These are phyloP conservation scores for Excalfactoria chinensis DNA, from an alignment of 2,113 vertebrate genomes.

Conservation along the genomic window DNA sequence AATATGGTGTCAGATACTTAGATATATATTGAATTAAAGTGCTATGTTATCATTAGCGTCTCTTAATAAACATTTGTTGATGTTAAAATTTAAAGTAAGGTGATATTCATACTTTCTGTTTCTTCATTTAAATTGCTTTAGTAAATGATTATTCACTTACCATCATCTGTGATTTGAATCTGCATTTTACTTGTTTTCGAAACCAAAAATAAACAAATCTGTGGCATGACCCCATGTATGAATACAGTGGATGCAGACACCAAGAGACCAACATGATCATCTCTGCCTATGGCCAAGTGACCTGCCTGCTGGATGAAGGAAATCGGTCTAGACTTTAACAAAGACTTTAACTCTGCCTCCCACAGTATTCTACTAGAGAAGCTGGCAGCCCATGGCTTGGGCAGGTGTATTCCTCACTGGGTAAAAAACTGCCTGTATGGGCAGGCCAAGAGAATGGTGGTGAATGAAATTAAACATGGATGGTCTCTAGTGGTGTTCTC, in stretches of 20 bases:
- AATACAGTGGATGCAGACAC: neutral
- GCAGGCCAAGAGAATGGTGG: neutral
- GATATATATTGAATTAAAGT: neutral
- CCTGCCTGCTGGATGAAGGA: too few relatives aligned
- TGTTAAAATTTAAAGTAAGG: neutral
- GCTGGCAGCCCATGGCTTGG: neutral
- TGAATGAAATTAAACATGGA: neutral
- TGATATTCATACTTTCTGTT: neutral
- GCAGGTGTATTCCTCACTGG: neutral
- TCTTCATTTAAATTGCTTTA: neutral
- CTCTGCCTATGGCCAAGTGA: too few relatives aligned
- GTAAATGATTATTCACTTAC: neutral
- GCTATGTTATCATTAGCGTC: neutral
- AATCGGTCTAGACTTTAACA: too few relatives aligned
- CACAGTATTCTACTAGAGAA: neutral
- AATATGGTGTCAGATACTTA: neutral
- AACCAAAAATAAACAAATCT: neutral
- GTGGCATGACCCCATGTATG: fast-evolving
- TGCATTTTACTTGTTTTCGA: neutral
- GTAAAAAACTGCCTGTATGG: neutral
- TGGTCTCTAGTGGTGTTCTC: neutral
- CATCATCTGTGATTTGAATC: neutral
- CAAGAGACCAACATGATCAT: neutral
- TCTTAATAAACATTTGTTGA: neutral
- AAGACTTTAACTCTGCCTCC: too few relatives aligned